Base-by-base conservation (phyloP, 2,797 vertebrate species). In the Trachops cirrhosus region DNA sequence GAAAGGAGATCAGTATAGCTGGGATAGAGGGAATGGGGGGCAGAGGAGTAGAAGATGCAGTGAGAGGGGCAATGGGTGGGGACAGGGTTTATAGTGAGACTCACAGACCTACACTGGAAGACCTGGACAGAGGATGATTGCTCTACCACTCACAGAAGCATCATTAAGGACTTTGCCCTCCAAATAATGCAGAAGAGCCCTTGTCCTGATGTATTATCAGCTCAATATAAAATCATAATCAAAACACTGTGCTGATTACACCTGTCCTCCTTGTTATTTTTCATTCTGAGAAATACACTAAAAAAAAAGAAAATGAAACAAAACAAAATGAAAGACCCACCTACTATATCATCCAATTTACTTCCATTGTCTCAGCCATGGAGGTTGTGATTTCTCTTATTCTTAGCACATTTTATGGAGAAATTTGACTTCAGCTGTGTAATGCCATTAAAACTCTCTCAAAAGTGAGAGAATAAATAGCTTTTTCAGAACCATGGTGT, bases 211-310 rank as follows among this genome's bases (percentile, higher is more conserved):
- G 6, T 29, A 3, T 29, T 89, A 22, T 34, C 52, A 41, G 15
- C 37, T 54, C 22, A 73, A 73, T 59, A 62, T 46, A 67, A 86
- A 88, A 86, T 73, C 1, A 6, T 21, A 68, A 6, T 52, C 48
- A 78, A 91, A 83, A 16, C 48, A 18, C 14, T 39, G 3, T 22
- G 2, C 34, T 91, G 14, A 34, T 46, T 62, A 22, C 5, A 11
- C 44, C 73, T 77, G 8, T 12, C 21, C 5, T 2, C 32, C 19
- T 52, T 78, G 39, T 59, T 59, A 59, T 73, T 95, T 95, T 94
- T 29, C 32, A 44, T 54, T 26, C 18, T 89, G 39, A 90, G 82
- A 68, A 34, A 5, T 34, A 64, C 8, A 75, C 9, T 50, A 39
- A 37, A 48, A 32, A 34, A 71, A 32, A 18, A 41, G 22, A 41